Evolutionary conservation across 2,797 vertebrate genomes (phyloP).

Genomic region (Borostomias antarcticus): DNA sequence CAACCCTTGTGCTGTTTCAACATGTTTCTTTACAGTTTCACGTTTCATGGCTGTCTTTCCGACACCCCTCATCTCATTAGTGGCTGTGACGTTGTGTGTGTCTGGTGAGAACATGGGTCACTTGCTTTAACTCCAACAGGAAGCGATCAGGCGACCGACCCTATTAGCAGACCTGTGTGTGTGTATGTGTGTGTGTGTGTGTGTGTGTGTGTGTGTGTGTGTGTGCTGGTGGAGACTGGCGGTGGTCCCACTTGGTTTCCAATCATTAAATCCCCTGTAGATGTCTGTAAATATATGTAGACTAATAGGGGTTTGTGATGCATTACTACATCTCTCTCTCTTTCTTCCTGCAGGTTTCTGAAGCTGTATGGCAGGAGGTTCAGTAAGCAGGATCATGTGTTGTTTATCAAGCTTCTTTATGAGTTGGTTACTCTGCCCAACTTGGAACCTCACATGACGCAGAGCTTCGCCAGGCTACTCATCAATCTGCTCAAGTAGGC

Average conservation of each 20-base stretch:
- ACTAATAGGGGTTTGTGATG: too few species aligned
- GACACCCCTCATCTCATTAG: background rate
- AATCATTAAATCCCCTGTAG: background rate
- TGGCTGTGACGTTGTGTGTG: background rate
- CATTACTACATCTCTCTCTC: background rate
- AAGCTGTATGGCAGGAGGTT: slow-evolving; percentile 95
- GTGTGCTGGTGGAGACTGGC: background rate
- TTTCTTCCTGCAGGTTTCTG: slow-evolving; percentile 82
- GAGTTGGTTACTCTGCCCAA: slow-evolving; percentile 93
- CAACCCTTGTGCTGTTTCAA: too few species aligned
- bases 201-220: background rate
- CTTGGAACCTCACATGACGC: slow-evolving; percentile 97
- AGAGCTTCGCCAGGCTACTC: slow-evolving; percentile 90
- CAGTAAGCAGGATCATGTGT: slow-evolving; percentile 94
- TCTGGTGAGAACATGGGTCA: slow-evolving; percentile 7
- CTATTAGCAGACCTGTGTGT: background rate
- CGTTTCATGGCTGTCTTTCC: too few species aligned
- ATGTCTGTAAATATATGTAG: background rate
- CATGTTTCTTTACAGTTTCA: background rate
- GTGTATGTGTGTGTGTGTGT: background rate
- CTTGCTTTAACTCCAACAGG: slow-evolving; percentile 1
- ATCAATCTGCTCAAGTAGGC: slow-evolving; percentile 95
- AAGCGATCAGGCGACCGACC: background rate
- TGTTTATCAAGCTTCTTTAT: slow-evolving; percentile 93
- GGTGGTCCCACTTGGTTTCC: background rate